phyloP scores from a whole-genome alignment of 2,113 vertebrate genomes.

The Coptodon rendalli region DNA sequence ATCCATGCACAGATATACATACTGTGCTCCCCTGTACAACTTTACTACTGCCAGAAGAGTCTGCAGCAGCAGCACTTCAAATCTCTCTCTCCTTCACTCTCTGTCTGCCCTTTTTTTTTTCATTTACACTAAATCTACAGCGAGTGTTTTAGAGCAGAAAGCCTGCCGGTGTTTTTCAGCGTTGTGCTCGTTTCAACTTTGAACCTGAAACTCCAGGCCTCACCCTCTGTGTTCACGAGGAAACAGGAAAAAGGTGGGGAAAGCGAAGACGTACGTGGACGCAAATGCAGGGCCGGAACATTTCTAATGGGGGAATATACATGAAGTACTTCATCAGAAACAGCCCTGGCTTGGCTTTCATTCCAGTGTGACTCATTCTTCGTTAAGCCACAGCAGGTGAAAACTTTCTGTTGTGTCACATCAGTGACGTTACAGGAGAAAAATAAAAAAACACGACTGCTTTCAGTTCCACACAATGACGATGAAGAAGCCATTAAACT shows the following conservation, averaged over 20 bases:
- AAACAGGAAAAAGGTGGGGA: slow-evolving; percentile 67
- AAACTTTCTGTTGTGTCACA: slow-evolving; percentile 14
- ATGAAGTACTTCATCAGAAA: not conserved
- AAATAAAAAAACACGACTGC: not conserved
- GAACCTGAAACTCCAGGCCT: slow-evolving; percentile 66
- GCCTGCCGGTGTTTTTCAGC: slow-evolving; percentile 54
- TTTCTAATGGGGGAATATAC: not conserved
- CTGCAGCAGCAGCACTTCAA: slow-evolving; percentile 26
- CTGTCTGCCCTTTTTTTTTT: not conserved
- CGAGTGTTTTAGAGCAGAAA: slow-evolving; percentile 28
- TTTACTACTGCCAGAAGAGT: not conserved
- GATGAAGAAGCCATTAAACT: not conserved
- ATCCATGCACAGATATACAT: not conserved
- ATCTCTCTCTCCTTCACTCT: not conserved
- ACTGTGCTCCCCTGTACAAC: not conserved
- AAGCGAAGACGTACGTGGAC: slow-evolving; percentile 16
- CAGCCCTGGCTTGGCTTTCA: not conserved
- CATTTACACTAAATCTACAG: slow-evolving; percentile 38
- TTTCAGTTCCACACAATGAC: not conserved
- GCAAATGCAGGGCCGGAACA: not conserved
- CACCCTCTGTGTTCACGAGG: slow-evolving; percentile 51
- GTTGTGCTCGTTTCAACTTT: slow-evolving; percentile 65
- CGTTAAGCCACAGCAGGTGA: not conserved
- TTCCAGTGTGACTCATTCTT: not conserved
- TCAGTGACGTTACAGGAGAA: not conserved